Percentiles rank a stretch among this genome's conserved stretches.
These are phyloP conservation scores for Oreotrochilus melanogaster DNA, from an alignment of 2,113 vertebrate species.

Conservation along the genomic window DNA sequence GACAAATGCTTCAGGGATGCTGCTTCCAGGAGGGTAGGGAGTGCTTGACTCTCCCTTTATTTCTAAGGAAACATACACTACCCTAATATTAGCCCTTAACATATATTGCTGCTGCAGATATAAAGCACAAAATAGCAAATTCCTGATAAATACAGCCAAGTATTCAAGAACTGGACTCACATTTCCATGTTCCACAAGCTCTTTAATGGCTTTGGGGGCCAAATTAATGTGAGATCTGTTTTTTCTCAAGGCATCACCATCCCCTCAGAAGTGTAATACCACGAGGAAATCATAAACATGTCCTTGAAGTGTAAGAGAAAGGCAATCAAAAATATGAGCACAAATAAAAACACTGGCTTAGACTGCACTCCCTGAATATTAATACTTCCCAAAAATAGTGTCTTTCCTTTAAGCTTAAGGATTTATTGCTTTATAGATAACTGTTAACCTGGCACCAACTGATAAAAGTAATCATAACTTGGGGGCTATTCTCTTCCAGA, in stretches of 20 bases:
- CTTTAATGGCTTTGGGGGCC: conserved; percentile 5
- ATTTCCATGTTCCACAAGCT: background rate
- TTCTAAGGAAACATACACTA: background rate
- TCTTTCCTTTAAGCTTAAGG: background rate
- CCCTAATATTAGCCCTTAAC: background rate
- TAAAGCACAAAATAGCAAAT: background rate
- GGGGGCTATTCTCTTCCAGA: background rate
- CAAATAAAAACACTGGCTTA: conserved; percentile 38
- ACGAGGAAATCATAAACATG: conserved; percentile 31
- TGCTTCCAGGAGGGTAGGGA: background rate
- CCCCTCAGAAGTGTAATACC: conserved; percentile 44
- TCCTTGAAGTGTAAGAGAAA: conserved; percentile 58
- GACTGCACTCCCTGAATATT: conserved; percentile 8
- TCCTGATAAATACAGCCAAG: background rate
- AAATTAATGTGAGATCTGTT: conserved; percentile 39
- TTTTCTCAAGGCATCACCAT: conserved; percentile 46
- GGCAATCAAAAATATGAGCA: conserved; percentile 41
- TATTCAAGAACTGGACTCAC: background rate
- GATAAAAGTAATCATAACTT: background rate
- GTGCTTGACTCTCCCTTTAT: background rate
- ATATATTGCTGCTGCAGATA: background rate
- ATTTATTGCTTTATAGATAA: background rate
- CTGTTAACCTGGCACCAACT: background rate
- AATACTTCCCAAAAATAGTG: background rate
- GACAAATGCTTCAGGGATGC: background rate